A percentile compares a stretch with the other conserved stretches of the same genome.
Conservation (phyloP, 2,888 invertebrate genomes). For the Hypercompe scribonia region DNA sequence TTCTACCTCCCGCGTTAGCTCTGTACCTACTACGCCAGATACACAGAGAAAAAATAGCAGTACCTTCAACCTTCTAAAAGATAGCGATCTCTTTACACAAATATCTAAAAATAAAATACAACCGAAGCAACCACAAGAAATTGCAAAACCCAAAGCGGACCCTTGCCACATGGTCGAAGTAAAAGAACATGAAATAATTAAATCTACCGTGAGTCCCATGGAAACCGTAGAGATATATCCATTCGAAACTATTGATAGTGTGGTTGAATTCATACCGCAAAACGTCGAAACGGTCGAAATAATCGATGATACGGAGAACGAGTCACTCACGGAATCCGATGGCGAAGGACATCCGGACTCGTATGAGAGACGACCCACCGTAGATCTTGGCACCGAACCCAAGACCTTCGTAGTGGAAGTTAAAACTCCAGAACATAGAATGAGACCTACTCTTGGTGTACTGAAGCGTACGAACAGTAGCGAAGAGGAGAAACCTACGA, state of each 20-base stretch:
- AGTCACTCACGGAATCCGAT: conserved; percentile 52
- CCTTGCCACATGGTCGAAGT: conserved; percentile 89
- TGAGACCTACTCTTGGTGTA: conserved; percentile 74
- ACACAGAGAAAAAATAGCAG: conserved; percentile 83
- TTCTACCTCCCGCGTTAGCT: conserved; percentile 29
- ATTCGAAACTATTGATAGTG: conserved; percentile 83
- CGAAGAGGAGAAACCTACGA: conserved; percentile 56
- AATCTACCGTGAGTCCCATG: conserved; percentile 85
- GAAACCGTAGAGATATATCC: conserved; percentile 79
- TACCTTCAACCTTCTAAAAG: conserved; percentile 88
- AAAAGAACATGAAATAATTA: conserved; percentile 89
- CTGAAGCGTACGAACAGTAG: conserved; percentile 61
- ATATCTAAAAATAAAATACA: conserved; percentile 85
- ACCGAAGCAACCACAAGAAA: conserved; percentile 47
- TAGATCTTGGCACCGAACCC: conserved; percentile 70
- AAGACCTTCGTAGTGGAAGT: conserved; percentile 78
- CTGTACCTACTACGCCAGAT: conserved; percentile 65
- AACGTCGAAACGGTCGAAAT: conserved; percentile 86
- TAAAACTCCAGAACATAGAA: conserved; percentile 72
- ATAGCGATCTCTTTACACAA: conserved; percentile 90
- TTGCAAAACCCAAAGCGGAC: conserved; percentile 48
- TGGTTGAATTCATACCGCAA: conserved; percentile 84
- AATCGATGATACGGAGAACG: conserved; percentile 84
- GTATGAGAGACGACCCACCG: conserved; percentile 48
- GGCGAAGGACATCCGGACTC: conserved; percentile 56